A percentile compares a stretch with the other conserved stretches of the same genome.
phyloP scores from a whole-genome alignment of 2,113 vertebrate genomes.

The Eolophus roseicapilla region DNA sequence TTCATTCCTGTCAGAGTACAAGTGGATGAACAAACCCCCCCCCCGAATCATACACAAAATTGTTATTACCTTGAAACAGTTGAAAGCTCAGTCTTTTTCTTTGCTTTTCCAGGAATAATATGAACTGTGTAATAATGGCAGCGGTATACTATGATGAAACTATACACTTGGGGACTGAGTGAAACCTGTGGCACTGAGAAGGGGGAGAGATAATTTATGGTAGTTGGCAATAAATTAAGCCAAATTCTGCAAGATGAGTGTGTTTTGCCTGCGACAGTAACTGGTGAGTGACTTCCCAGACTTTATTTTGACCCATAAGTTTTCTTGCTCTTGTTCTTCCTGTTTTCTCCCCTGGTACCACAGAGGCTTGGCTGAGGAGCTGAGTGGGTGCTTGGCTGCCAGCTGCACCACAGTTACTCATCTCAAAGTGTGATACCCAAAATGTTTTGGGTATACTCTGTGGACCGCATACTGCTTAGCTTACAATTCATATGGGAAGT shows the following conservation, averaged over 20 bases:
- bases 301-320: not conserved
- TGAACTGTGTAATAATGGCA: not conserved
- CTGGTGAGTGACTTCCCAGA: not conserved
- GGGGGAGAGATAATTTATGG: not conserved
- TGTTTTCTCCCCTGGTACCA: accelerated
- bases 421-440: not conserved
- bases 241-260: not conserved
- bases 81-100: not conserved
- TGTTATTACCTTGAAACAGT: not conserved
- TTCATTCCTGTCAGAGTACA: not conserved
- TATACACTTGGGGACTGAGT: not conserved
- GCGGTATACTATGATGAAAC: not conserved
- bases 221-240: not conserved
- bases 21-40: not conserved
- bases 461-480: no score
- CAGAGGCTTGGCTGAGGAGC: accelerated
- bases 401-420: not conserved
- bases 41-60: not conserved
- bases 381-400: not conserved
- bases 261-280: not conserved
- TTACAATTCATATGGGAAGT: not conserved
- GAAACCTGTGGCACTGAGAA: not conserved
- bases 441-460: not conserved
- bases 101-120: not conserved
- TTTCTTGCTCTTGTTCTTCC: not conserved